Evolutionary conservation across 2,797 vertebrate genomes (phyloP), one percentile per base, ranked within the genome.

Genomic region (Pagetopsis macropterus): DNA sequence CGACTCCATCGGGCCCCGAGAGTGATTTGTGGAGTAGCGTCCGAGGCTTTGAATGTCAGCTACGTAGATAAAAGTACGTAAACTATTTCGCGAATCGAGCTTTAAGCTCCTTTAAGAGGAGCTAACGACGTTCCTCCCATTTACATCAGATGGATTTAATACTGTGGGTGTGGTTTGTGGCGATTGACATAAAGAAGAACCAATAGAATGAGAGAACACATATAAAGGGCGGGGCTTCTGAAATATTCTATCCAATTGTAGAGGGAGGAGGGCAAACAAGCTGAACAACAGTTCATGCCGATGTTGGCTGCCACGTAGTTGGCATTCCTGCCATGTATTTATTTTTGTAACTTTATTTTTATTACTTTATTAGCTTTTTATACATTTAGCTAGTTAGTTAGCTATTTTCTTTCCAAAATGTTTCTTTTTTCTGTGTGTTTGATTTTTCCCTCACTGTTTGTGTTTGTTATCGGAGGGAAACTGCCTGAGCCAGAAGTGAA

Each of bases 401-500:
- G 16, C 3, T n/a, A 0, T 9, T 46, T 1, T 52, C 8, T 37
- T 3, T 67, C 33, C 83, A 78, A 27, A 68, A 96, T 96, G 95
- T 85, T 88, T 49, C 33, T 92, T 44, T 72, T 92, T 23, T 49
- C 85, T 58, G 33, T 94, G 84, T 86, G 68, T 14, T 89, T 84
- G 2, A 44, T 96, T 43, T 65, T 96, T 17, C 54, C 88, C 1
- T 86, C 89, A 1, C 37, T 94, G 0, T 78, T 95, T 72, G 76
- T 89, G 50, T 88, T 86, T 77, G 87, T 92, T 68, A 87, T 86
- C 52, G 95, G 93, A 17, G 94, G 95, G 6, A 95, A 97, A 76
- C 96, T 98, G 62, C 97, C 96, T 0, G 96, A 97, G 76, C 94
- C 96, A 19, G 96, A 99, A 55, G 97, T 99, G 72, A 96, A 97